Evolutionary conservation across 1,140 invertebrate genomes (phyloP), one percentile per base, ranked within the genome.

Genomic region (Bombus terrestris): DNA sequence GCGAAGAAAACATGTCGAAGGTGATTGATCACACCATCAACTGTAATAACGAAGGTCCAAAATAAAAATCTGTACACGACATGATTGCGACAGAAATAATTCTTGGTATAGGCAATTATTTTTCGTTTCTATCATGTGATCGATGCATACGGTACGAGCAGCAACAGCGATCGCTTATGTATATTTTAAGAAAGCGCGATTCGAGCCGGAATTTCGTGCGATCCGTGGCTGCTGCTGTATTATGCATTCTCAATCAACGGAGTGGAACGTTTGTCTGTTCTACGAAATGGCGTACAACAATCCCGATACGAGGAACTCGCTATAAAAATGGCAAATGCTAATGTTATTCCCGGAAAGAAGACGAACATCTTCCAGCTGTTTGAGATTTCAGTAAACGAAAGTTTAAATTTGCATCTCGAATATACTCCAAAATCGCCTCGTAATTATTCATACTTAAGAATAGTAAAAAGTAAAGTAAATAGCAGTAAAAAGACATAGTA

Each of bases 241-340:
- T 88, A 87, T 88, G 85, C 69, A 88, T 88, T 87, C 86, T 62
- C 87, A 87, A 88, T 88, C 87, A 87, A 39, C 57, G 25, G 43
- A 43, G 82, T 59, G 66, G 35, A 57, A 71, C 66, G 39, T 35
- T 64, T 81, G 39, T 76, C 57, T 9, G 53, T 83, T 76, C 32
- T 28, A 22, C 37, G 78, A 41, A 37, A 8, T 6, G n/a, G 3
- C 28, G 3, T 66, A 9, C 62, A 81, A 57, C 66, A 43, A 78
- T 78, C 59, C 15, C 39, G 39, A 25, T 35, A 25, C 59, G 59
- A 22, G n/a, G 41, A 81, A 64, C 43, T 39, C 12, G 57, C 15
- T 18, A 15, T 22, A 43, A 79, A 79, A 79, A 64, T n/a, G 25
- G 39, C 72, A 22, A 32, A 74, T 22, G 25, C 13, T 25, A 10